Evolutionary conservation across 2,888 invertebrate species (phyloP), one percentile per base, ranked within the genome.

Genomic region (Drosophila diplacantha): DNA sequence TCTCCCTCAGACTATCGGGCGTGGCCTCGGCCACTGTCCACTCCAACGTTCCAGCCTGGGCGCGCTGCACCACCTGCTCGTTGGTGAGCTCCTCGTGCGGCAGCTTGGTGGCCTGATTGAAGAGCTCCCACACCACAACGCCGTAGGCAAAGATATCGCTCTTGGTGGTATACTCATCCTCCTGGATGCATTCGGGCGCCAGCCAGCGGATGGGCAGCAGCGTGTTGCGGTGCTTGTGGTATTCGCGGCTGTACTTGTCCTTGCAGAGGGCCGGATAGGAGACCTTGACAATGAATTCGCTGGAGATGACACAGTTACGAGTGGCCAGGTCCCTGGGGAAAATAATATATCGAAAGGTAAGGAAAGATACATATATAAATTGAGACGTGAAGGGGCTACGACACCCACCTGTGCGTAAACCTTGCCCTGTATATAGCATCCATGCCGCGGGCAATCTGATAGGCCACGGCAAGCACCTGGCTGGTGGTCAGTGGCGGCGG

Each of bases 111-210:
- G 93, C 95, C 84, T 94, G 92, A 72, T 92, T 91, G 87, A 95
- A 93, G 70, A 97, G 92, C 89, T 98, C 98, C 96, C 96, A 97
- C 22, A 95, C 91, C 14, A 96, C 91, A 20, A 94, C 95, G 1
- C 94, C 96, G 85, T 94, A 97, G 74, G 97, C 93, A 89, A 96
- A 98, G 0, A 96, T 94, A 88, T 98, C 98, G 81, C 96, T 96
- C 86, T 97, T 97, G 41, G 95, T 94, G 14, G 97, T 96, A 87
- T 93, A 96, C 69, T 97, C 96, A 60, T 95, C 95, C 80, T 97
- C 97, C 72, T 94, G 90, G 1, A 96, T 93, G 2, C 96, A 96
- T 87, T 98, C 98, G 18, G 92, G 91, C 0, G 97, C 95, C 87
- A 97, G 87, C 98, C 98, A 98, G 74, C 98, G 92, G 12, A 97